Evolutionary conservation across 2,113 vertebrate genomes (phyloP), one percentile per base, ranked within the genome.

Genomic region (Mionectes macconnelli): DNA sequence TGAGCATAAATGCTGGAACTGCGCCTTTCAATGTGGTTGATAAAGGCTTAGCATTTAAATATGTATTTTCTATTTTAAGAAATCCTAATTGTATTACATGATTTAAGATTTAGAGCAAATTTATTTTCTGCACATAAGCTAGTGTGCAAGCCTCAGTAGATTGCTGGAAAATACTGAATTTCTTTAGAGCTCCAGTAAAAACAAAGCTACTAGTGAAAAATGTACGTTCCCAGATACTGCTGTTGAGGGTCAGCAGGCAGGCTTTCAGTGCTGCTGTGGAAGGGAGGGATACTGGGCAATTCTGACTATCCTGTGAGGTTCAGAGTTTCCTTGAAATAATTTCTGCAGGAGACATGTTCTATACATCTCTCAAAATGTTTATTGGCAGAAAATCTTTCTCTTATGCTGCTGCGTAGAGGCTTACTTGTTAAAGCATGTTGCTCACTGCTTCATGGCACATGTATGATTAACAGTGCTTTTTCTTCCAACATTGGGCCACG

Each of bases 401-500:
- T 35, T 40, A 42, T 0, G 8, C 31, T 77, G 9, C 45, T 74
- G 17, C 14, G 7, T 60, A 35, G 16, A 47, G 40, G 8, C 2
- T 1, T 64, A 7, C 1, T 85, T 64, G 7, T 42, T 87, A 27
- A 78, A 84, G 23, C 3, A 12, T 2, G 5, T 31, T 87, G 39
- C 37, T 47, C 3, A 1, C 31, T 53, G 91, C 72, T 78, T 57
- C 39, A 8, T 66, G 47, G 53, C 6, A 5, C 0, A 0, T 3
- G 1, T 69, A 12, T 67, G 14, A 68, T 82, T 33, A 52, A 20
- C 19, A 37, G 0, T 27, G 15, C 6, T 37, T 87, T 82, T 74
- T 75, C 27, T 75, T 85, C 28, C 9, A 19, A 0, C 25, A 8
- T 5, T 39, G 45, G 23, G 47, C 24, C 50, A 13, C 7, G 9